Evolutionary conservation across 2,888 invertebrate genomes (phyloP).

Genomic region (Polyommatus iphigenia): DNA sequence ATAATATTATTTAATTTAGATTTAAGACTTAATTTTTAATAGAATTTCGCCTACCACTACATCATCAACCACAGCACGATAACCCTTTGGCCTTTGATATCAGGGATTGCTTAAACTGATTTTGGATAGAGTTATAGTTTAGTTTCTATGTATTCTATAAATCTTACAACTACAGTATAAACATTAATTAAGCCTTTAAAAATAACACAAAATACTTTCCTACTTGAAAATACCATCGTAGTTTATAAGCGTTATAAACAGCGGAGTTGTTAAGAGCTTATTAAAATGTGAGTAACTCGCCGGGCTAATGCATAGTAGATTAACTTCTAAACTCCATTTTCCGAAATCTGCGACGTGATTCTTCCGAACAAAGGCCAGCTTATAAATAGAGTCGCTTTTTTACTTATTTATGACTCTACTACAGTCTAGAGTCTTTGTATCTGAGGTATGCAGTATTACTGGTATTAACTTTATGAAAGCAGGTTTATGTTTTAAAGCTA

Average conservation of each 20-base stretch:
- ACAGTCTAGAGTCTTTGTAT: neutral
- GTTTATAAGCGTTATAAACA: neutral
- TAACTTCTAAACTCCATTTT: constrained; percentile 21
- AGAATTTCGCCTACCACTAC: too few species aligned
- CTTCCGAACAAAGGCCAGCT: constrained; percentile 47
- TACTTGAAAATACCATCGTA: constrained; percentile 3
- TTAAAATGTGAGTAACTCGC: constrained; percentile 10
- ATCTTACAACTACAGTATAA: too few species aligned
- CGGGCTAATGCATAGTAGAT: constrained; percentile 14
- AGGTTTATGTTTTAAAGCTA: too few species aligned
- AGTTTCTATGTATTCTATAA: too few species aligned
- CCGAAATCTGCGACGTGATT: constrained; percentile 12
- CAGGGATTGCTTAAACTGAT: too few species aligned
- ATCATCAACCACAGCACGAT: too few species aligned
- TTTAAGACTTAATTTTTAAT: too few species aligned
- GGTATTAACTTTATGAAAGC: too few species aligned
- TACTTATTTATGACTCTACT: constrained; percentile 52
- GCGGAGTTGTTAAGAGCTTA: neutral
- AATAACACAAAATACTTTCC: constrained; percentile 11
- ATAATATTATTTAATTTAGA: too few species aligned
- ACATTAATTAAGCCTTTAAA: neutral
- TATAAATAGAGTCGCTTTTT: constrained; percentile 43
- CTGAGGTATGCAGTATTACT: neutral
- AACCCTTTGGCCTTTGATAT: too few species aligned
- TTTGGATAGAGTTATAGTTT: too few species aligned